Evolutionary conservation across 1,140 invertebrate species (phyloP).

Genomic region (Agrypnia vestita): DNA sequence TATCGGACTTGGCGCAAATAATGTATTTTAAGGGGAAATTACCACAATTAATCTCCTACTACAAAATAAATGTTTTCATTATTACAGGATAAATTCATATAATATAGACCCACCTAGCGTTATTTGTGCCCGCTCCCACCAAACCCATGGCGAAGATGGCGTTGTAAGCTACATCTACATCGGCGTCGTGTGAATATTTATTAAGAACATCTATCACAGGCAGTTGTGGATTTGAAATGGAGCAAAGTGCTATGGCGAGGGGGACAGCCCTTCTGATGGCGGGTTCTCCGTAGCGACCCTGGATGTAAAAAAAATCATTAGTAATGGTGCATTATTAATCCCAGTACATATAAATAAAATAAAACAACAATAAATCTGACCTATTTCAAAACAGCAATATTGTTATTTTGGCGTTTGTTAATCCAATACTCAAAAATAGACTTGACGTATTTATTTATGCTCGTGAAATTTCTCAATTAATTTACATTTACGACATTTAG

Average conservation of each 20-base stretch:
- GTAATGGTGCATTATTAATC: not conserved
- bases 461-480: too few relatives aligned
- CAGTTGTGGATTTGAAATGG: constrained; percentile 98
- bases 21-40: too few relatives aligned
- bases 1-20: not conserved
- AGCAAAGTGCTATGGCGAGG: constrained; percentile 94
- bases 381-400: too few relatives aligned
- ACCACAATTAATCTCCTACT: too few relatives aligned
- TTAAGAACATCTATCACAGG: constrained; percentile 98
- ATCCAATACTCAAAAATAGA: too few relatives aligned
- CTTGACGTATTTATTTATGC: too few relatives aligned
- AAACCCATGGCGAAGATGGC: constrained; percentile 99
- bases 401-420: too few relatives aligned
- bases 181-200: constrained; percentile 99
- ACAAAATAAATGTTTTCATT: too few relatives aligned
- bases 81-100: not conserved
- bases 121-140: constrained; percentile 94
- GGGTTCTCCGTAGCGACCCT: constrained; percentile 97
- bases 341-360: too few relatives aligned
- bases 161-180: constrained; percentile 97
- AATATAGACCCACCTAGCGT: constrained; percentile 76
- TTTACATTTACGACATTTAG: too few relatives aligned
- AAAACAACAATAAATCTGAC: too few relatives aligned
- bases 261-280: constrained; percentile 97
- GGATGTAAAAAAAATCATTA: constrained; percentile 41